Evolutionary conservation across 2,888 invertebrate genomes (phyloP).

Genomic region (Cistogaster globosa): DNA sequence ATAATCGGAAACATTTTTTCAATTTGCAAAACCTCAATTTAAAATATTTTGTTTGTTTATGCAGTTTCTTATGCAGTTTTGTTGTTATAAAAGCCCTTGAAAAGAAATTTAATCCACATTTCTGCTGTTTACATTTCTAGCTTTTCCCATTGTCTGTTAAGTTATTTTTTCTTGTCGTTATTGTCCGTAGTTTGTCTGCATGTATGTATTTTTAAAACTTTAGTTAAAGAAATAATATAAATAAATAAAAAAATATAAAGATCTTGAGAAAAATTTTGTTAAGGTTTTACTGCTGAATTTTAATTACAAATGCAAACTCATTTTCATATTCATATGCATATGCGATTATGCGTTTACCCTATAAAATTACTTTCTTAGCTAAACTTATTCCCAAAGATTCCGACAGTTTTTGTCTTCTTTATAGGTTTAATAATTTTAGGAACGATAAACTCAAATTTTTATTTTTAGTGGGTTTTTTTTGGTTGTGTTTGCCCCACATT

Average conservation of each 20-base stretch:
- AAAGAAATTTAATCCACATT: conserved; percentile 68
- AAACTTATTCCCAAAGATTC: too few relatives aligned
- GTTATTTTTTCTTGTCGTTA: background rate
- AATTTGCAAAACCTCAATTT: conserved; percentile 41
- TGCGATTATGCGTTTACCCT: background rate
- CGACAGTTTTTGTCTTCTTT: too few relatives aligned
- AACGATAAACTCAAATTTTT: too few relatives aligned
- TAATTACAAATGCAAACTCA: too few relatives aligned
- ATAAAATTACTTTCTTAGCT: background rate
- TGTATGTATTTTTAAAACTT: conserved; percentile 18
- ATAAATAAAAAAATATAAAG: background rate
- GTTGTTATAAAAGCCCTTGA: conserved; percentile 56
- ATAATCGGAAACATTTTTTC: conserved; percentile 39
- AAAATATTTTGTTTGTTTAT: conserved; percentile 21
- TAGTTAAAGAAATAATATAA: background rate
- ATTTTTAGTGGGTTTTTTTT: background rate
- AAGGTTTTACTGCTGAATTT: background rate
- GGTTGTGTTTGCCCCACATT: background rate
- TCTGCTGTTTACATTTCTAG: conserved; percentile 54
- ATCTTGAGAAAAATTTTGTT: background rate
- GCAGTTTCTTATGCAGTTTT: conserved; percentile 12
- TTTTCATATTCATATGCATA: too few relatives aligned
- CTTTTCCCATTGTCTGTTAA: conserved; percentile 43
- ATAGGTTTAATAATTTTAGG: too few relatives aligned
- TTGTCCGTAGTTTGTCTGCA: background rate